Conservation (phyloP, 2,797 vertebrate species). For the Sebastes flavidus region DNA sequence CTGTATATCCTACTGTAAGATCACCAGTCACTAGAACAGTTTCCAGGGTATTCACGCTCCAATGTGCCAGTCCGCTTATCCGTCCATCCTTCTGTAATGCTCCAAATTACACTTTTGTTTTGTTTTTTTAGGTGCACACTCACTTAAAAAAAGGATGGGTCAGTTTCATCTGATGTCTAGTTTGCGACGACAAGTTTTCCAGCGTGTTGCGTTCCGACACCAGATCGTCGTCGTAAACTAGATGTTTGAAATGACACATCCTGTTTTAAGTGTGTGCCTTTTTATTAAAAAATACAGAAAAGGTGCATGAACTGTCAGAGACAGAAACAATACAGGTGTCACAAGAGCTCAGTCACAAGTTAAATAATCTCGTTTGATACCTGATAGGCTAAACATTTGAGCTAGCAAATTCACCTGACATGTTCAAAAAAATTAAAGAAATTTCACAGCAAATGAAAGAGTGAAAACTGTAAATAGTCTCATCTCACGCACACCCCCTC, state of each 20-base stretch:
- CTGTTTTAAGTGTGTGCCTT: constrained; percentile 38
- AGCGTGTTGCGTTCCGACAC: neutral
- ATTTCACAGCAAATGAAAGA: constrained; percentile 85
- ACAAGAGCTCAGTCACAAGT: constrained; percentile 71
- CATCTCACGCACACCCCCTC: constrained; percentile 48
- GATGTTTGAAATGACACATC: constrained; percentile 49
- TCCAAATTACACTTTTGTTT: constrained; percentile 47
- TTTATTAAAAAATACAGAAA: constrained; percentile 65
- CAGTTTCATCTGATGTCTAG: constrained; percentile 23
- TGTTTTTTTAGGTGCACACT: constrained; percentile 34
- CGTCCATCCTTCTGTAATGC: constrained; percentile 31
- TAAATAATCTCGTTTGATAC: constrained; percentile 64
- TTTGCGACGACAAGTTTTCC: constrained; percentile 36
- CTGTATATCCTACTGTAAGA: constrained; percentile 63
- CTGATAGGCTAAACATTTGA: constrained; percentile 64
- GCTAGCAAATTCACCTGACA: constrained; percentile 66
- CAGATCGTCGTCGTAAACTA: constrained; percentile 24
- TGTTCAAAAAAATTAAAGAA: constrained; percentile 40
- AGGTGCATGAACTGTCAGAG: constrained; percentile 70
- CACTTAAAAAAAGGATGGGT: constrained; percentile 30
- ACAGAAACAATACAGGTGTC: constrained; percentile 71
- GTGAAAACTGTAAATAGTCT: constrained; percentile 81
- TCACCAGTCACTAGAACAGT: constrained; percentile 72
- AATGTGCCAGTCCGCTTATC: constrained; percentile 38
- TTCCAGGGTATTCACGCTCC: constrained; percentile 68